Conservation (phyloP, 1,140 invertebrate species). For the Campoletis sonorensis region DNA sequence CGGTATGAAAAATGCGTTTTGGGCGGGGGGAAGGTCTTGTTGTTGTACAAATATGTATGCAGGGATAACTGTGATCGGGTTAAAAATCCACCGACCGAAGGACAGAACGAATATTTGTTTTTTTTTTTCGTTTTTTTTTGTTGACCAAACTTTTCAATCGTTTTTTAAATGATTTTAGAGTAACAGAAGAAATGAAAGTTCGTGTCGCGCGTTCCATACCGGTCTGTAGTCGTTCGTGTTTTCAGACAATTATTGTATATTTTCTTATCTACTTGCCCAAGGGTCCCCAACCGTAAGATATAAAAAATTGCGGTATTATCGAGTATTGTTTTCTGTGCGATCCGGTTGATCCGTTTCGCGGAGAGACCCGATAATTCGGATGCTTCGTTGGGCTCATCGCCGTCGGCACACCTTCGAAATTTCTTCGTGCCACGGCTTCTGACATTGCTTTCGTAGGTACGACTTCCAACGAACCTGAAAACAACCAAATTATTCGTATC, state of each 20-base stretch:
- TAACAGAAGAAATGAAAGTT: neutral
- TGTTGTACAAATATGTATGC: no score
- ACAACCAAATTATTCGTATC: neutral
- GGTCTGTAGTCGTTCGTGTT: neutral
- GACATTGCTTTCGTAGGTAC: constrained; percentile 4
- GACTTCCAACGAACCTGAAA: constrained; percentile 1
- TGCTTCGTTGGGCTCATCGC: constrained; percentile 44
- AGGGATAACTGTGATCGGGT: no score
- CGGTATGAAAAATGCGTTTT: no score
- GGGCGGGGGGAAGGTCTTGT: no score
- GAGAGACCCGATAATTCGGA: constrained; percentile 53
- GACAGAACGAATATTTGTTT: no score
- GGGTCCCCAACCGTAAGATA: constrained; percentile 77
- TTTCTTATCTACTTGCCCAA: constrained; percentile 66
- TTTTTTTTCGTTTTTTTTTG: no score
- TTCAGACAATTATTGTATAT: neutral
- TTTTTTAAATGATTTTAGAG: no score
- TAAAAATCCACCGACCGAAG: no score
- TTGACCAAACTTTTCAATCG: no score
- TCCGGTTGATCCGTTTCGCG: constrained; percentile 54
- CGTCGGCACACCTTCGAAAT: neutral
- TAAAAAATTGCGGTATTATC: constrained; percentile 76
- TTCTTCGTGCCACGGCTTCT: neutral
- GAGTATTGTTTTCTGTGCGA: constrained; percentile 70
- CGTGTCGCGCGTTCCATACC: neutral